Evolutionary conservation across 2,797 vertebrate species (phyloP), one percentile per base, ranked within the genome.

Genomic region (Agapornis canus): DNA sequence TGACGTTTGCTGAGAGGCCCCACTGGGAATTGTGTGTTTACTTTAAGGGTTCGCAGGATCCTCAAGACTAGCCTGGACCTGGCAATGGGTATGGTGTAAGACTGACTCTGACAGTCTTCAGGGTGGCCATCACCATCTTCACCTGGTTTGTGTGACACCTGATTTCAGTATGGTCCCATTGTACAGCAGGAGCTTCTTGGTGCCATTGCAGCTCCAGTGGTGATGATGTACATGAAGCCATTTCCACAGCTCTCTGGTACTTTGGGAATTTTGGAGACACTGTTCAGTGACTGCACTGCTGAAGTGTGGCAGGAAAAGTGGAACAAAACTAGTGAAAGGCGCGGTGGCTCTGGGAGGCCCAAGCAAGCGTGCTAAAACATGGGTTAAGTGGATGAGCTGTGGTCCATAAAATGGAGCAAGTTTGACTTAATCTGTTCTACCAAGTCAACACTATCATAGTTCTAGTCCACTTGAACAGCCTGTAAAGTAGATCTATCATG

Each of bases 91-190:
- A 2, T 23, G 18, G 17, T 51, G 22, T 70, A 59, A 66, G 27
- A 26, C 29, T 37, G 16, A 1, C 0, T 37, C 14, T 35, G 35
- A 1, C 0, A 0, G 61, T 91, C n/a, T 68, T 69, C 39, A 61
- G 59, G 23, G 29, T 61, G 27, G 6, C 13, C 9, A 10, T 31
- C 1, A 0, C 69, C 2, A 1, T 42, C 42, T 57, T 5, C 0
- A 2, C 40, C 48, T 64, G 4, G 0, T 64, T 78, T 78, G 16
- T 5, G 3, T 27, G 39, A 49, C 17, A 19, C 16, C 10, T n/a
- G 9, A 1, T 26, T 56, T 39, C 21, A 16, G 4, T 13, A 23
- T 60, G 80, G 26, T 23, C 52, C 18, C 14, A 5, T 48, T 45
- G 19, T 12, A 9, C 5, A n/a, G 40, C 19, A 35, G 20, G 25